Percentiles rank a stretch among this genome's conserved stretches.
Conservation (phyloP, 2,797 vertebrate genomes). For the Chloroceryle amazona region DNA sequence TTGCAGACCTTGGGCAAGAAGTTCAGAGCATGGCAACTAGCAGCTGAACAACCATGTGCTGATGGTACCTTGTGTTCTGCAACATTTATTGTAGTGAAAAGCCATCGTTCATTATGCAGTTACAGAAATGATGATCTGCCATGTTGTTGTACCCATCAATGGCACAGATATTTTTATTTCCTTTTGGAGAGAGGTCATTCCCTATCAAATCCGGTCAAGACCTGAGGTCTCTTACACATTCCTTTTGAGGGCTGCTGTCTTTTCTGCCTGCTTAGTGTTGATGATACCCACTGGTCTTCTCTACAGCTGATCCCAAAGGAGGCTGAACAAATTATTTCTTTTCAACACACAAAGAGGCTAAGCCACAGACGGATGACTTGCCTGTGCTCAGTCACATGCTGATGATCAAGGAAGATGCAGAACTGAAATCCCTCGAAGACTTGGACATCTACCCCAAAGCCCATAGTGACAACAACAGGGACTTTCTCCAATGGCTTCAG, state of each 20-base stretch:
- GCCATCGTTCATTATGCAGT: neutral
- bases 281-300: neutral
- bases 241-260: neutral
- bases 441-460: neutral
- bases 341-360: rapidly evolving
- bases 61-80: neutral
- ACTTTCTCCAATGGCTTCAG: neutral
- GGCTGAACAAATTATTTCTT: neutral
- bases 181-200: neutral
- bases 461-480: rapidly evolving
- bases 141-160: rapidly evolving
- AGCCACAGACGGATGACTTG: neutral
- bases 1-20: neutral
- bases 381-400: neutral
- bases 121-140: neutral
- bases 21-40: neutral
- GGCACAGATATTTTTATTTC: neutral
- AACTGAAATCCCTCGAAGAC: neutral
- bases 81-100: neutral
- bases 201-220: neutral
- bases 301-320: neutral
- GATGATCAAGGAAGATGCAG: neutral
- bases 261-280: neutral
- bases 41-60: rapidly evolving
- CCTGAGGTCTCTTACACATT: neutral